Conservation (phyloP, 2,113 vertebrate species). For the Lates calcarifer region DNA sequence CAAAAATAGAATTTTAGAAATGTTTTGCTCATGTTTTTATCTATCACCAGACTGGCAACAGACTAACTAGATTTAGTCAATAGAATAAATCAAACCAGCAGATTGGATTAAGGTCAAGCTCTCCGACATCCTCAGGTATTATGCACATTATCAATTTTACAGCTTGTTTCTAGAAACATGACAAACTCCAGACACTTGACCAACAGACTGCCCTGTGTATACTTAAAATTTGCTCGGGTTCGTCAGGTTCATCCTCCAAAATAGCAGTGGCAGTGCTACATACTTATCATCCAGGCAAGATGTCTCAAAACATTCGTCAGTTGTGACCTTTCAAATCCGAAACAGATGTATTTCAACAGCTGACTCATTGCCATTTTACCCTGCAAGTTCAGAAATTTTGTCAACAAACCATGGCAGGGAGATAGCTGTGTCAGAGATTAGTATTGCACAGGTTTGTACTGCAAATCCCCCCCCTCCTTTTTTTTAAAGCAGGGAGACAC, state of each 20-base stretch:
- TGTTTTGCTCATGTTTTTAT: neutral
- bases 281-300: neutral
- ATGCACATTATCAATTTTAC: neutral
- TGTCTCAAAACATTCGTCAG: neutral
- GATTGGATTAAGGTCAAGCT: neutral
- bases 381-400: neutral
- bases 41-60: neutral
- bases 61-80: neutral
- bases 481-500: neutral
- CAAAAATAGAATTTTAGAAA: neutral
- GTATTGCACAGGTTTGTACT: neutral
- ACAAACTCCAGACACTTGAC: constrained; percentile 6
- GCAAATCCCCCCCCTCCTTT: neutral
- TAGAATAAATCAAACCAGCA: neutral
- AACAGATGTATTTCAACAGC: neutral
- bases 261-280: neutral
- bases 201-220: neutral
- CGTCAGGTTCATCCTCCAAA: neutral
- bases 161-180: neutral
- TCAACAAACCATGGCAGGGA: neutral
- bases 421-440: neutral
- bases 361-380: neutral
- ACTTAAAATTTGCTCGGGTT: neutral
- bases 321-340: neutral
- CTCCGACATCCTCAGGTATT: neutral